Evolutionary conservation across 23 tunicate species (phyloP).

Genomic region (Styela clava): DNA sequence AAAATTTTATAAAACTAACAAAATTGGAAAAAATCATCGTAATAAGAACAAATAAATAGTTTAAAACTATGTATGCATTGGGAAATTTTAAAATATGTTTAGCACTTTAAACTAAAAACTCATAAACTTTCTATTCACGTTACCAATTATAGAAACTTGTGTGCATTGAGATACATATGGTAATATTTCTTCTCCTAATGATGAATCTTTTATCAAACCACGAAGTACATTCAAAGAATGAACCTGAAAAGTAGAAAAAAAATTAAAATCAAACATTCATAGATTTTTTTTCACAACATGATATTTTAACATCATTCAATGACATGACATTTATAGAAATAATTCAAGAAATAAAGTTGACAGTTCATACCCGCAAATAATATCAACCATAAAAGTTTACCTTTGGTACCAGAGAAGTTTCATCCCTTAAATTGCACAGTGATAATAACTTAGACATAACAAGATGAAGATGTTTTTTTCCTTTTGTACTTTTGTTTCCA

Average conservation of each 20-base stretch:
- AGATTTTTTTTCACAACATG: not conserved
- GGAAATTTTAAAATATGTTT: too few species aligned
- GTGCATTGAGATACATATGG: conserved; percentile 61
- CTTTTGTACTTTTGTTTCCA: conserved; percentile 36
- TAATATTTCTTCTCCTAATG: conserved; percentile 60
- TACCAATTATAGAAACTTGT: conserved; percentile 53
- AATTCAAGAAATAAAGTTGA: not conserved
- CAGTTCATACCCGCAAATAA: too few species aligned
- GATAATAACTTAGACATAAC: conserved; percentile 53
- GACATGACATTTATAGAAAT: too few species aligned
- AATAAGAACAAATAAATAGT: too few species aligned
- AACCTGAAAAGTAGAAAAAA: conserved; percentile 32
- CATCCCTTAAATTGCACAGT: not conserved
- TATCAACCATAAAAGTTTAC: not conserved
- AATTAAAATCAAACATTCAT: not conserved
- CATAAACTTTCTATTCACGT: too few species aligned
- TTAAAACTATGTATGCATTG: too few species aligned
- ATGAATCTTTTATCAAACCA: conserved; percentile 65
- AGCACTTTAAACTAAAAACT: too few species aligned
- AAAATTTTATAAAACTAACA: too few species aligned
- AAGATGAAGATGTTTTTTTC: conserved; percentile 37
- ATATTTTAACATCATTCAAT: not conserved
- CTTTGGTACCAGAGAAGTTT: conserved; percentile 22
- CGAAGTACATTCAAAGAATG: conserved; percentile 67
- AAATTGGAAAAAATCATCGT: too few species aligned